Base-by-base conservation (phyloP, 2,797 vertebrate genomes). In the Macrochelys suwanniensis region DNA sequence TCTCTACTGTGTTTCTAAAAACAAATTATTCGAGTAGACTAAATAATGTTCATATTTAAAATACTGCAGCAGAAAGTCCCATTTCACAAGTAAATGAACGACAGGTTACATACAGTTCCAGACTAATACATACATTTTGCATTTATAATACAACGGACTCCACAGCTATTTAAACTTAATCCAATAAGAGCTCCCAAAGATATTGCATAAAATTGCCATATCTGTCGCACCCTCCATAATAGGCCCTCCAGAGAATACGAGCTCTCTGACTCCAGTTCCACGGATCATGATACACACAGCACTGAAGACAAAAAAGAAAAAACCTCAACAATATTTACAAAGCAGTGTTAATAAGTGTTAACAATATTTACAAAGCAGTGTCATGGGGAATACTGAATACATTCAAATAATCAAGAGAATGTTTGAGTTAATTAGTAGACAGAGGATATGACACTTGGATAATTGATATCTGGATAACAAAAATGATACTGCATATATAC, bases 271-370 rank as follows among this genome's bases (percentile, higher is more conserved):
- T 54, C 26, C 56, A 59, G 26, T 59, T 59, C 56, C 25, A 59
- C 11, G 28, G 26, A 28, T 59, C 26, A 28, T 3, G 26, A 59
- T 12, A 59, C 91, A 92, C 91, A 92, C 80, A 95, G 89, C 89
- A 79, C 68, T 95, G 54, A 88, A 92, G 91, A 28, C 16, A 88
- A 95, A 88, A 95, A 90, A 86, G 89, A 87, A 84, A 37, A 17
- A 37, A 68, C n/a, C n/a, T 37, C 33, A 59, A 59, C 26, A 28
- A 59, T 59, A 59, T 94, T 96, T 96, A 54, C 65, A 68, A 80
- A 93, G 85, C 54, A 54, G 21, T 47, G 45, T 83, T 91, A 82
- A 79, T 42, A 74, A 54, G n/a, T n/a, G n/a, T n/a, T n/a, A 59
- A 59, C 26, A 28, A 59, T 59, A 59, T 94, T 96, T 96, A 54